Percentiles rank a stretch among this genome's conserved stretches.
phyloP scores from a whole-genome alignment of 2,888 invertebrate genomes.

The Mesorhabditis spiculigera region DNA sequence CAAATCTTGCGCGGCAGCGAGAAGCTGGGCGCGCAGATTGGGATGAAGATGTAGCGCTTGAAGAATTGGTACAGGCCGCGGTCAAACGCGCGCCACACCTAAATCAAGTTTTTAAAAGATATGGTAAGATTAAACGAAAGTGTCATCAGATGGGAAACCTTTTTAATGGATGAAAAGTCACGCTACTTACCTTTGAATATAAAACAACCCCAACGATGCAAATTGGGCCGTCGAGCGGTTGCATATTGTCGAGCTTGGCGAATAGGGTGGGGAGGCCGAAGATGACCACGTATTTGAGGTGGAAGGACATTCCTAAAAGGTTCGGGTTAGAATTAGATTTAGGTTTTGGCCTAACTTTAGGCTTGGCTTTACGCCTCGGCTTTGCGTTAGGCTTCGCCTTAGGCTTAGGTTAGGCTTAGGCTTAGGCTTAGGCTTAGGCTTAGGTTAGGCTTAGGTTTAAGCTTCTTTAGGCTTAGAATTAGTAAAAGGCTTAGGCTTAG shows the following conservation, averaged over 20 bases:
- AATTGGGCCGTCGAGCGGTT: slow-evolving; percentile 60
- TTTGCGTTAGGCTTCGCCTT: not conserved
- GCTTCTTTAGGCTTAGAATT: too few species aligned
- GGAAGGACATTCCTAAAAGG: slow-evolving; percentile 61
- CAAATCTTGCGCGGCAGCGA: slow-evolving; percentile 58
- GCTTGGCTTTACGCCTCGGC: not conserved
- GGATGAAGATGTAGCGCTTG: slow-evolving; percentile 62
- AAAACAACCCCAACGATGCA: slow-evolving; percentile 62
- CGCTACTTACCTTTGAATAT: slow-evolving; percentile 58
- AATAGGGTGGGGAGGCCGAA: slow-evolving; percentile 61
- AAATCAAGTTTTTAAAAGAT: not conserved
- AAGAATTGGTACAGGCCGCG: slow-evolving; percentile 62
- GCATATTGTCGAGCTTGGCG: slow-evolving; percentile 60
- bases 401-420: slow-evolving; percentile 11
- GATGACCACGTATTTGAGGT: slow-evolving; percentile 62
- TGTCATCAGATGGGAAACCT: too few species aligned
- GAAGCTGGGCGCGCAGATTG: slow-evolving; percentile 60
- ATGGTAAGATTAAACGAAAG: too few species aligned
- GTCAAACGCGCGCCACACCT: slow-evolving; percentile 63
- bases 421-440: not conserved
- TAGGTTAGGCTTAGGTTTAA: not conserved
- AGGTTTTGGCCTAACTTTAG: not conserved
- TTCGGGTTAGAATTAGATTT: not conserved
- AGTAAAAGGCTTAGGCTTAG: not conserved
- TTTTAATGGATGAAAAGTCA: not conserved